Base-by-base conservation (phyloP, 2,113 vertebrate species). In the Peromyscus californicus region DNA sequence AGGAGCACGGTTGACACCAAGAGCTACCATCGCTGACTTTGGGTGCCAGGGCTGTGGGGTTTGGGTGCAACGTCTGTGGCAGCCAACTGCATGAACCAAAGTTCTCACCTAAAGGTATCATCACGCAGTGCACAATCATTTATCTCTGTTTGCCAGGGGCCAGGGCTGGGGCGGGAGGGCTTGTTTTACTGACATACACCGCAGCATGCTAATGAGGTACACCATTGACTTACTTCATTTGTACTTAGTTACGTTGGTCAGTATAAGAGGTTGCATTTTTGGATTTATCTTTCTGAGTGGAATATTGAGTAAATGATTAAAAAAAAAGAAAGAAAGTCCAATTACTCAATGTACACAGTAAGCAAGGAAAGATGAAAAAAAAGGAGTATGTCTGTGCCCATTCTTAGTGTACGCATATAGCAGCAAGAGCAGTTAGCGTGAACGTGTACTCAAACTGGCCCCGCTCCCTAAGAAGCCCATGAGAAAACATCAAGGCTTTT, bases 81-180 rank as follows among this genome's bases (percentile, higher is more conserved):
- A 98, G 95, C 93, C 97, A 96, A 99, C 98, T 99, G 99, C 99
- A 99, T 99, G 99, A 99, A 99, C 99, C 99, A 99, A 99, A 99
- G 99, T 98, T 98, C 98, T 98, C 98, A 98, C 97, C 98, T 98
- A 96, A 95, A 91, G 98, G 98, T 98, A 98, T 98, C 98, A 97
- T 99, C 98, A 98, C 99, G 98, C 99, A 99, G 95, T 98, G 98
- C 98, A 99, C 99, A 99, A 99, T 99, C 98, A 98, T 98, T 98
- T 98, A 97, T 96, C 98, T 98, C 98, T 98, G 96, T 97, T 98
- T 84, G 98, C 96, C 96, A 91, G 97, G 97, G 98, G 94, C 96
- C 93, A 94, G 89, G 90, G 95, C 95, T 90, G 59, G 86, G 98
- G 97, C 97, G 91, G 95, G 97, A 65, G 97, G 97, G 98, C 95